Base-by-base conservation (phyloP, 2,888 invertebrate genomes). In the Volucella zonaria region DNA sequence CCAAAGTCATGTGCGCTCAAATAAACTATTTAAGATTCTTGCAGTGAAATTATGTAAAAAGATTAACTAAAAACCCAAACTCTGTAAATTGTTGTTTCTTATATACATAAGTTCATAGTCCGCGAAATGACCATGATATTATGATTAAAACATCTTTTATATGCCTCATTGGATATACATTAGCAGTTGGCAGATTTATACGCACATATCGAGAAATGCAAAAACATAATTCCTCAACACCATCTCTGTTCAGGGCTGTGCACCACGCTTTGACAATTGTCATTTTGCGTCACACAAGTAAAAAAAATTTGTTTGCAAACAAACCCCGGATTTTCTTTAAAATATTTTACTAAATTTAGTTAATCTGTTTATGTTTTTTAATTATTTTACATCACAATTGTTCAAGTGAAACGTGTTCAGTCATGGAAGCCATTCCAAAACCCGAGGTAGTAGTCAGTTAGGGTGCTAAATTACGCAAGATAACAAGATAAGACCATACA, bases 261-360 rank as follows among this genome's bases (percentile, higher is more conserved):
- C 12, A 12, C 61, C 3, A 43, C 11, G 10, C 62, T 9, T 9
- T 59, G 62, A 58, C 77, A 62, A 8, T 47, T 75, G 66, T 70
- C 79, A 79, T 47, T 47, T 76, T 80, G 75, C 80, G 75, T 83
- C 51, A 40, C 54, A 62, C 12, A n/a, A 40, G 73, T 67, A 62
- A 67, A 14, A 40, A 31, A 74, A 61, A 75, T 66, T 78, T 83
- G 83, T 83, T 83, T 83, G 80, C 70, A 83, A 83, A 83, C 83
- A 83, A 83, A 76, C 70, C 59, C 66, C 43, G 12, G 47, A 56
- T 77, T 62, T 62, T 52, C 31, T 59, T 66, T 68, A 45, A 49
- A 58, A 42, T 58, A 43, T 31, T 61, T 83, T 40, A 64, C 23
- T 62, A 49, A 66, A 79, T 68, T 74, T 47, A 45, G 58, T 71